These are phyloP conservation scores for Eupeodes latifasciatus DNA, from an alignment of 2,888 invertebrate species.

Conservation along the genomic window DNA sequence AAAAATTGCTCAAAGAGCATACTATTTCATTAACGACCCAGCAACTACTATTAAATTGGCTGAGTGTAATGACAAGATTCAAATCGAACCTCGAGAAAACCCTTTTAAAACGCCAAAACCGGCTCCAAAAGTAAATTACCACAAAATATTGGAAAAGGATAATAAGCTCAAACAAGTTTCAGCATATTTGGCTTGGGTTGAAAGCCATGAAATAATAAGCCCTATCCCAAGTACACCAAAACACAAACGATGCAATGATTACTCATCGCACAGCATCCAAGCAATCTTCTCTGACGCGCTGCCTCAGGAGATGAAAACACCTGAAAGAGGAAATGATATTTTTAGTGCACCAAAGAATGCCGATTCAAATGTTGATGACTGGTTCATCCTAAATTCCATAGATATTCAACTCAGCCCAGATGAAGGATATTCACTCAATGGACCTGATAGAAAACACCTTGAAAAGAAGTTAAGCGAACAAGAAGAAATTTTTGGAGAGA, in stretches of 20 bases:
- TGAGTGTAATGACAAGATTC: conserved; percentile 18
- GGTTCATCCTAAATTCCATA: conserved; percentile 9
- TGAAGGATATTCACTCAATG: neutral
- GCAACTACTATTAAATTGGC: conserved; percentile 19
- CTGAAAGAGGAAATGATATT: too few relatives aligned
- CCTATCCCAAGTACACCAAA: conserved; percentile 10
- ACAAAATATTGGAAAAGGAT: conserved; percentile 12
- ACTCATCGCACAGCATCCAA: neutral
- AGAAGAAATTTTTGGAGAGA: conserved; percentile 1
- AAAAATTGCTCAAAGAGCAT: conserved; percentile 2
- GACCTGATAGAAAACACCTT: neutral
- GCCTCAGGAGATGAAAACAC: too few relatives aligned
- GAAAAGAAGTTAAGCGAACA: neutral
- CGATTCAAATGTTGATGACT: conserved; percentile 1
- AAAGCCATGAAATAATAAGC: neutral
- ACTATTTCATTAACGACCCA: conserved; percentile 13
- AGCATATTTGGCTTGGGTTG: conserved; percentile 15
- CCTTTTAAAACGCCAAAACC: conserved; percentile 17
- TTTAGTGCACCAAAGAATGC: neutral
- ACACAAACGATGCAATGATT: conserved; percentile 12
- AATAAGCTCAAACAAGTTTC: conserved; percentile 14
- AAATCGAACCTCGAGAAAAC: conserved; percentile 28
- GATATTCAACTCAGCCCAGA: conserved; percentile 10
- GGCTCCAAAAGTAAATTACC: neutral
- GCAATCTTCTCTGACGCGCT: too few relatives aligned